Evolutionary conservation across 2,113 vertebrate genomes (phyloP).

Genomic region (Onychostoma macrolepis): DNA sequence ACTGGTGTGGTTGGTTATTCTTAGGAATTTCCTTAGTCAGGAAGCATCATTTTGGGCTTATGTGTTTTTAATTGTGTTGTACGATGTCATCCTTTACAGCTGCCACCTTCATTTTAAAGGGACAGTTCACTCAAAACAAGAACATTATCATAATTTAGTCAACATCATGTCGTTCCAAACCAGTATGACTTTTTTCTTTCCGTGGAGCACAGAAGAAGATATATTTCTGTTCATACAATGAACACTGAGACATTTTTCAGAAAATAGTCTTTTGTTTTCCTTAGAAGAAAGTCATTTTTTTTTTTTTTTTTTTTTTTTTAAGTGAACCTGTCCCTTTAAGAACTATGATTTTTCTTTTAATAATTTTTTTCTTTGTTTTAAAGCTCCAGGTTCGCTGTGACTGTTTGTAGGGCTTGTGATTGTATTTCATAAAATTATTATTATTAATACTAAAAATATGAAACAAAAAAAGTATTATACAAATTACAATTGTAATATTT

Average conservation of each 20-base stretch:
- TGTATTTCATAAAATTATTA: neutral
- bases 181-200: neutral
- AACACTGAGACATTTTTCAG: neutral
- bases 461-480: neutral
- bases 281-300: neutral
- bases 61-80: neutral
- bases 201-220: neutral
- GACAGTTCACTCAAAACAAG: neutral
- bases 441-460: neutral
- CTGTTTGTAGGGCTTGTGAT: neutral
- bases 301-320: neutral
- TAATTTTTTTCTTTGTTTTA: neutral
- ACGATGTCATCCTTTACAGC: neutral
- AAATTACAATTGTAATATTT: neutral
- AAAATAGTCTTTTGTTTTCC: neutral
- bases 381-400: neutral
- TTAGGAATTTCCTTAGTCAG: conserved; percentile 12
- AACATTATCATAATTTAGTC: neutral
- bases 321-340: neutral
- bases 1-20: conserved; percentile 53
- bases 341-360: neutral
- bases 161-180: neutral
- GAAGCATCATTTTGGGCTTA: neutral
- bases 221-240: neutral
- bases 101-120: neutral